phyloP scores from a whole-genome alignment of 2,113 vertebrate genomes.

The Ifrita kowaldi region DNA sequence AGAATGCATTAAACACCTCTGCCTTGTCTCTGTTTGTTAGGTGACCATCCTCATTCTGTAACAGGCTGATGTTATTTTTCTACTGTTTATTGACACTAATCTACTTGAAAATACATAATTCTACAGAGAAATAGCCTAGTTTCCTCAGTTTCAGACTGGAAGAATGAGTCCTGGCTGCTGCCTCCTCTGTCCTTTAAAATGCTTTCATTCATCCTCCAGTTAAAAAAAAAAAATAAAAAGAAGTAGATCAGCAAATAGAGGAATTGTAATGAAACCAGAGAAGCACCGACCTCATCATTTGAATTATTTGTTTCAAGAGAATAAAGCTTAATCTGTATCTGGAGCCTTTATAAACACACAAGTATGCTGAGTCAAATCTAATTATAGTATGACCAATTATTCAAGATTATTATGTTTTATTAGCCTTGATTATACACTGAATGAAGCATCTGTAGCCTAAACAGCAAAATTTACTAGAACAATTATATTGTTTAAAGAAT shows the following conservation, averaged over 20 bases:
- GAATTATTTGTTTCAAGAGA: background rate
- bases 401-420: slow-evolving; percentile 28
- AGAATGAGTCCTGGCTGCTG: background rate
- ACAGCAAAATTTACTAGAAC: slow-evolving; percentile 16
- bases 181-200: background rate
- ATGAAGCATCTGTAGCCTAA: slow-evolving; percentile 37
- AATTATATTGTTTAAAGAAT: slow-evolving; percentile 12
- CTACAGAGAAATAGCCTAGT: background rate
- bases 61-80: background rate
- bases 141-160: background rate
- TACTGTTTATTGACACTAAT: background rate
- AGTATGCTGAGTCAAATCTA: slow-evolving; percentile 40
- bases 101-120: background rate
- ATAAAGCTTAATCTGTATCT: slow-evolving; percentile 14
- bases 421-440: background rate
- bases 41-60: background rate
- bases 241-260: background rate
- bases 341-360: slow-evolving; percentile 3
- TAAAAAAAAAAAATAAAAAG: background rate
- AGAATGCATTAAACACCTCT: background rate
- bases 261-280: background rate
- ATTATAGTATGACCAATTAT: slow-evolving; percentile 29
- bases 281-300: background rate
- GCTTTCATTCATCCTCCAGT: background rate
- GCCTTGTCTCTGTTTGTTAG: background rate